phyloP scores from a whole-genome alignment of 2,888 invertebrate genomes.

The Drosophila aldrichi region DNA sequence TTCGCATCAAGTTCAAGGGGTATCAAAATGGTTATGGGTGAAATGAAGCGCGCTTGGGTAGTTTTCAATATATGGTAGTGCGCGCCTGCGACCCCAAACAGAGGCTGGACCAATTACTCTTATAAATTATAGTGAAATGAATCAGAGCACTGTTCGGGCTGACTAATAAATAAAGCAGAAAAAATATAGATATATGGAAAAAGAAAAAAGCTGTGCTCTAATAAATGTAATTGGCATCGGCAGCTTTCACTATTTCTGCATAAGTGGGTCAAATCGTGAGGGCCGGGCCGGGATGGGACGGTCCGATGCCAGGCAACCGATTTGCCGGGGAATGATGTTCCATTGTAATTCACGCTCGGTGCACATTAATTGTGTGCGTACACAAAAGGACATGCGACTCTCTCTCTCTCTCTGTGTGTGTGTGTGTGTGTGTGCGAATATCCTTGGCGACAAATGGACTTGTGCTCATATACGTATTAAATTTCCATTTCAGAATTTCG shows the following conservation, averaged over 20 bases:
- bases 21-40: conserved; percentile 4
- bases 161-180: conserved; percentile 65
- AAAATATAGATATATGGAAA: not conserved
- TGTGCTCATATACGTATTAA: conserved; percentile 57
- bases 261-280: conserved; percentile 65
- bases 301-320: conserved; percentile 55
- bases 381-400: conserved; percentile 48
- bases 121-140: conserved; percentile 73
- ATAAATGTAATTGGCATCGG: conserved; percentile 75
- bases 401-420: no score
- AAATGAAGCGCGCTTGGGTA: conserved; percentile 30
- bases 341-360: conserved; percentile 74
- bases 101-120: conserved; percentile 62
- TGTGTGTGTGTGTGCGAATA: conserved; percentile 34
- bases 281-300: conserved; percentile 16
- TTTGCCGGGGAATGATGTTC: conserved; percentile 17
- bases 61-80: conserved; percentile 66
- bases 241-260: conserved; percentile 53
- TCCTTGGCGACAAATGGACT: conserved; percentile 71
- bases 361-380: conserved; percentile 73
- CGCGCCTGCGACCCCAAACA: not conserved
- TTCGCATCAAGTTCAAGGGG: no score
- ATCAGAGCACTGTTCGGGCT: conserved; percentile 42
- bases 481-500: conserved; percentile 65
- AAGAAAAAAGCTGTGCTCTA: conserved; percentile 54